Evolutionary conservation across 2,888 invertebrate species (phyloP).

Genomic region (Thysanoteuthis rhombus): DNA sequence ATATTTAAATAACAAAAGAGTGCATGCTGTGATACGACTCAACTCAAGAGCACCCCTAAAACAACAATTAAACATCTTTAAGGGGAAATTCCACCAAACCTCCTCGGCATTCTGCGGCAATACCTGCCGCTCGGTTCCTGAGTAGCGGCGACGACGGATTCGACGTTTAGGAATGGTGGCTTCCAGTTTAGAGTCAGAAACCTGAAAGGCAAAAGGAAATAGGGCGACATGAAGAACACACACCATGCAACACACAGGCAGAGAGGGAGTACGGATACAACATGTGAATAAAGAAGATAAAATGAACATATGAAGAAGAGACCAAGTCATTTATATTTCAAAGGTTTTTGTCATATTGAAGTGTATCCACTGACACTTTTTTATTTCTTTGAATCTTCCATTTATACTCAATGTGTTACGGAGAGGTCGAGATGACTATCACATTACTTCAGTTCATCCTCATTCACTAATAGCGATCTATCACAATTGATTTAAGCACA

Average conservation of each 20-base stretch:
- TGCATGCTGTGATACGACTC: neutral
- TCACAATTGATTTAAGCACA: no score
- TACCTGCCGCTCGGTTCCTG: slow-evolving; percentile 57
- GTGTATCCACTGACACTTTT: no score
- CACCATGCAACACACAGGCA: neutral
- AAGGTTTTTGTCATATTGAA: no score
- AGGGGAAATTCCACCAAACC: slow-evolving; percentile 54
- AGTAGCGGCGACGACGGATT: slow-evolving; percentile 16
- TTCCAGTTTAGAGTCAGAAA: neutral
- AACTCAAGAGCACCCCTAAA: slow-evolving; percentile 15
- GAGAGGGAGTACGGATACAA: neutral
- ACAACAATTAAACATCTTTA: slow-evolving; percentile 35
- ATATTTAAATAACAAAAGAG: neutral
- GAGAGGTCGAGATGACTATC: no score
- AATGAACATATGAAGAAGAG: neutral
- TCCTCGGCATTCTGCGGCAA: slow-evolving; percentile 45
- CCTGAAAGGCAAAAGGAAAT: neutral
- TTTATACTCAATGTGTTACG: no score
- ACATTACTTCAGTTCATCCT: no score
- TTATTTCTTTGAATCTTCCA: no score
- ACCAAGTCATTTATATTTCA: no score
- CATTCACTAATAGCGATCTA: no score
- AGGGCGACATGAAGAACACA: neutral
- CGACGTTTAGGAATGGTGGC: neutral
- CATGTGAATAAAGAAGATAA: neutral